A percentile compares a stretch with the other conserved stretches of the same genome.
Evolutionary conservation across 2,797 vertebrate species (phyloP).

Genomic region (Sardinella longiceps): DNA sequence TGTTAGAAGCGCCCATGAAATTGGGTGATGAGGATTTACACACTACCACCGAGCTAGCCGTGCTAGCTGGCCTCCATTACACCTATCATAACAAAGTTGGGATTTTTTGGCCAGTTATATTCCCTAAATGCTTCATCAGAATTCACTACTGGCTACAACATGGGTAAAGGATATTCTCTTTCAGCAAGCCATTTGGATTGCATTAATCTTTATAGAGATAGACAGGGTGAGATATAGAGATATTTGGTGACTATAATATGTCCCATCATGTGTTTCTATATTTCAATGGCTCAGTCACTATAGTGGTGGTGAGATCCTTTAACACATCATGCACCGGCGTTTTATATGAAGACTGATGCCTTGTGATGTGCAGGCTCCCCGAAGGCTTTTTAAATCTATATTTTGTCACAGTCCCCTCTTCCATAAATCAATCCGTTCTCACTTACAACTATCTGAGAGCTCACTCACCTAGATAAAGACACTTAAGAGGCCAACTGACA

Average conservation of each 20-base stretch:
- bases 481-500: conserved; percentile 43
- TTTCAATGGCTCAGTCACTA: conserved; percentile 4
- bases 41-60: no score
- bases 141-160: no score
- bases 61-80: no score
- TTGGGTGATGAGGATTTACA: no score
- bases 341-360: conserved; percentile 17
- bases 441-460: conserved; percentile 26
- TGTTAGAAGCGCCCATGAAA: no score
- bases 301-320: background rate
- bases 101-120: background rate
- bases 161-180: no score
- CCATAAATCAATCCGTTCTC: conserved; percentile 19
- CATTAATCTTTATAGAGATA: background rate
- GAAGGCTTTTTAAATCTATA: conserved; percentile 38
- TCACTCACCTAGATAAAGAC: conserved; percentile 29
- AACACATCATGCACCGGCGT: background rate
- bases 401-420: conserved; percentile 7
- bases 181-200: background rate
- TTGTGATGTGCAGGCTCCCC: background rate
- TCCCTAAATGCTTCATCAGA: background rate
- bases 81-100: no score
- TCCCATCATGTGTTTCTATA: background rate
- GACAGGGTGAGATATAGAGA: background rate
- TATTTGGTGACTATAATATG: background rate